These are phyloP conservation scores for Strix aluco DNA, from an alignment of 2,113 vertebrate genomes.

Conservation along the genomic window DNA sequence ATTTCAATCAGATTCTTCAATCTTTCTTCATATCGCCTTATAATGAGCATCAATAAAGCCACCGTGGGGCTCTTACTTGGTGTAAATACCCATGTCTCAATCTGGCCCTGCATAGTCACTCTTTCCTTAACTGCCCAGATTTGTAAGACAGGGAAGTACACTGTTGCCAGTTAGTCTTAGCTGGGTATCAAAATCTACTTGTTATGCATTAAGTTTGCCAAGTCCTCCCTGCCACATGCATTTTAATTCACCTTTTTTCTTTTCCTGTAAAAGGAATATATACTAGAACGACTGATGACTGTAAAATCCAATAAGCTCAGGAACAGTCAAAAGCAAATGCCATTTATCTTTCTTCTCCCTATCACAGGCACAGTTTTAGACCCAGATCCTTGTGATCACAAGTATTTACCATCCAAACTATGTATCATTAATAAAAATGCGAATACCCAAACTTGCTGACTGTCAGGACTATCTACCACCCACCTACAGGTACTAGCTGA, in stretches of 20 bases:
- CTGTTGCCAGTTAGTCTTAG: background rate
- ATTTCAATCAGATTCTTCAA: background rate
- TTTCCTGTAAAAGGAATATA: background rate
- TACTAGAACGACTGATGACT: background rate
- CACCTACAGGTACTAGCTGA: background rate
- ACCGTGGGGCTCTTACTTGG: background rate
- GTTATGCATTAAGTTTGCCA: background rate
- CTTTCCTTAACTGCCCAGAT: background rate
- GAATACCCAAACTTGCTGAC: background rate
- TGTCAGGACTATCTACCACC: background rate
- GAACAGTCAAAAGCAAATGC: background rate
- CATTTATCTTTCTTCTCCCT: background rate
- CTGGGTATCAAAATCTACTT: background rate
- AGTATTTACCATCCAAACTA: background rate
- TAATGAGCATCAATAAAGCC: background rate
- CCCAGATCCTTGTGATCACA: background rate
- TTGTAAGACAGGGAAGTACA: background rate
- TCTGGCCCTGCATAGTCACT: background rate
- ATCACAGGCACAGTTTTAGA: background rate
- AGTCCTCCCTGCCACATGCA: background rate
- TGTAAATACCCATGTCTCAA: background rate
- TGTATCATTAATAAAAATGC: background rate
- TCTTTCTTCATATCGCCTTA: fast-evolving
- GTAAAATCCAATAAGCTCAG: background rate
- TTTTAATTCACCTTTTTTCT: background rate